Percentiles rank a stretch among this genome's conserved stretches.
These are phyloP conservation scores for Atherix ibis DNA, from an alignment of 2,888 invertebrate genomes.

Conservation along the genomic window DNA sequence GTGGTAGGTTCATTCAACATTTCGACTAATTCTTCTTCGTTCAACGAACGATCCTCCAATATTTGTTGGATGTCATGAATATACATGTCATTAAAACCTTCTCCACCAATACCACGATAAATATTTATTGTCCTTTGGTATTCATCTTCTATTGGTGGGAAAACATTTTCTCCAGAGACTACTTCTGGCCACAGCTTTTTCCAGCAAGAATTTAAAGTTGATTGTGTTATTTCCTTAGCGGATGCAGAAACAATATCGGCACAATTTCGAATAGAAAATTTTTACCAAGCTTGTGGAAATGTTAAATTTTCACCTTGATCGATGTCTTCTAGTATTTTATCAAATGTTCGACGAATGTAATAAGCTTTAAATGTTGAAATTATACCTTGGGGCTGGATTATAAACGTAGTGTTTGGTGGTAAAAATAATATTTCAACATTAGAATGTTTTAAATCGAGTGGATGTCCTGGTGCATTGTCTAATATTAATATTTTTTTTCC, in stretches of 20 bases:
- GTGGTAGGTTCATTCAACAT: no score
- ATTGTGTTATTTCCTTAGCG: not conserved
- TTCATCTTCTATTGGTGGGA: not conserved
- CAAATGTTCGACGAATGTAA: conserved; percentile 5
- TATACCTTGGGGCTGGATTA: conserved; percentile 6
- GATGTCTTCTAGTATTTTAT: conserved; percentile 2
- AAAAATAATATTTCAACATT: conserved; percentile 6
- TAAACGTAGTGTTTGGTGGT: conserved; percentile 6
- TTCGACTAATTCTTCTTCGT: no score
- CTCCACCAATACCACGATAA: not conserved
- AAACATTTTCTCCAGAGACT: not conserved
- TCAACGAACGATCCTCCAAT: not conserved
- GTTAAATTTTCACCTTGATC: conserved; percentile 1
- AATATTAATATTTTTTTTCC: conserved; percentile 5
- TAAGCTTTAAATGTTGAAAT: conserved; percentile 6
- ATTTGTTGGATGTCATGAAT: not conserved
- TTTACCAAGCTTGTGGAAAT: conserved; percentile 2
- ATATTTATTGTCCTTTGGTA: no score
- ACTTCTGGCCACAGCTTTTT: not conserved
- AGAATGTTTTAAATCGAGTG: conserved; percentile 4
- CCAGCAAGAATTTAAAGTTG: conserved; percentile 1
- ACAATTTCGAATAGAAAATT: conserved; percentile 3
- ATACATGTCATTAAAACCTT: not conserved
- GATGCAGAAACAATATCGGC: not conserved
- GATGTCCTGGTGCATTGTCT: conserved; percentile 6